Evolutionary conservation across 2,113 vertebrate genomes (phyloP), one percentile per base, ranked within the genome.

Genomic region (Terrapene triunguis): DNA sequence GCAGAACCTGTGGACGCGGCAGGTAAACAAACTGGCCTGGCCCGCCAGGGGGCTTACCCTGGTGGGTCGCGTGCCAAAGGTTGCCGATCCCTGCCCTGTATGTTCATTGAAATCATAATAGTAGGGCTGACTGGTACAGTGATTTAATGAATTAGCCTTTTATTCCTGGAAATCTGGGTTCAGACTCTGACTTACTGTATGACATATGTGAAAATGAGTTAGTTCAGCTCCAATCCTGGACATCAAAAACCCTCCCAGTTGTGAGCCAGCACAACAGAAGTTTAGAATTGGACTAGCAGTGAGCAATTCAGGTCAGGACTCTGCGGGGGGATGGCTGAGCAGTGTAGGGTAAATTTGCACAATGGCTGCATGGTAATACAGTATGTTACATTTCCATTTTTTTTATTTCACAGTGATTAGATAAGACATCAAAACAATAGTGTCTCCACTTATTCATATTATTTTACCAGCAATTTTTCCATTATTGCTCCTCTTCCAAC

Each of bases 181-280:
- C 51, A 80, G 16, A 38, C 7, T 72, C 35, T 72, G 35, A 5
- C 17, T 48, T n/a, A 19, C 59, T 51, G 55, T 13, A 53, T 8
- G 85, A 9, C 76, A 53, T 38, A 10, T 38, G 27, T 38, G 42
- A 53, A 57, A 69, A 57, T 0, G 7, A 62, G 53, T 54, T 5
- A 38, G n/a, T 72, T 72, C n/a, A 22, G 47, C 25, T 69, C 14
- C 24, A 72, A 12, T 21, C 65, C 50, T 25, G 44, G 82, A 32
- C 6, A 35, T 24, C 1, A 6, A 1, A 4, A 1, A 0, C 25
- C n/a, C 0, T 69, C 32, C 32, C 32, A 32, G 6, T 65, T 35
- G 14, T 0, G 0, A 19, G 35, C 55, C 62, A 90, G 76, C 62
- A 22, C 50, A 1, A 6, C 47, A 8, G 35, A 17, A 19, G 55